Base-by-base conservation (phyloP, 2,888 invertebrate genomes). In the Drosophila subquinaria region DNA sequence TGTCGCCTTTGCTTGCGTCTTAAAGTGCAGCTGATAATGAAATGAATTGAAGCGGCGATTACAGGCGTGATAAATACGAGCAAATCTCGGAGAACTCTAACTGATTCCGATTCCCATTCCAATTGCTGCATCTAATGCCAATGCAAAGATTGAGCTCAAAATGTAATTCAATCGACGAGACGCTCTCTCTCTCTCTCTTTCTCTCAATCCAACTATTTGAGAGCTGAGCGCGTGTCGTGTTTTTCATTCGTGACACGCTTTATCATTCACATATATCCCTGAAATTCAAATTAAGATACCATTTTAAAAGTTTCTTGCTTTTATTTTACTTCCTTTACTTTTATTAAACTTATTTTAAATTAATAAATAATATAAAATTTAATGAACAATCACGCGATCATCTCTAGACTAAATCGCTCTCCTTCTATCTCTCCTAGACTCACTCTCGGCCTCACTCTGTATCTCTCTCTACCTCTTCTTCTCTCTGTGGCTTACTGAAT, bases 31-130 rank as follows among this genome's bases (percentile, higher is more conserved):
- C 90, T 91, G 91, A 91, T 91, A 91, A 90, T 82, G 80, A 82
- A 91, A 91, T 91, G 91, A 90, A 88, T 89, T 82, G 74, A 64
- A 79, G 76, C 73, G 69, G 63, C 83, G 90, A 90, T 91, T 84
- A 84, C 89, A 74, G 79, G 77, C 83, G 79, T 70, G 91, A 91
- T 91, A 91, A 91, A 91, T 91, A 91, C 79, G 89, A 86, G 78
- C 80, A 62, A 79, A 69, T 77, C 77, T 57, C 42, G 38, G 52
- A 82, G 63, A 59, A 63, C 53, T 66, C 60, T 27, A 66, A 53
- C 40, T 47, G 64, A 72, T 72, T 57, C 51, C 59, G 62, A 42
- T 73, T 57, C 51, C 59, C 64, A 42, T 73, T 60, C 13, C 40
- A 47, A 36, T 23, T 48, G 72, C 70, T 68, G 63, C 82, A 73